Evolutionary conservation across 2,888 invertebrate species (phyloP), one percentile per base, ranked within the genome.

Genomic region (Watsonalla cultraria): DNA sequence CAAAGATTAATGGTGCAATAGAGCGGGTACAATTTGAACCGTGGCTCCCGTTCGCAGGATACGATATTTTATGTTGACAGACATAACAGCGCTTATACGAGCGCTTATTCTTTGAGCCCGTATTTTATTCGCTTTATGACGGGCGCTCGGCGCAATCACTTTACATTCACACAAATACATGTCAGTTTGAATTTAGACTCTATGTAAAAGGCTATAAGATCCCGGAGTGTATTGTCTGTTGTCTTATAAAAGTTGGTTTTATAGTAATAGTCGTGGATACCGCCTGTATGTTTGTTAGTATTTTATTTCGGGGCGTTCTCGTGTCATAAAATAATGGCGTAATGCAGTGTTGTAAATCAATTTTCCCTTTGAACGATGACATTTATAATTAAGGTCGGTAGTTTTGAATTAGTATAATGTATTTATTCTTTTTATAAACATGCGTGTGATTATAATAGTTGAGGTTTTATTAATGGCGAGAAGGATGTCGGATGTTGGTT

Each of bases 51-150:
- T 74, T 49, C 14, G 76, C 88, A 90, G 90, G 90, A 90, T 90
- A 87, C 87, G 86, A 90, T 90, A 90, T 90, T 89, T 90, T 86
- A 90, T 79, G 87, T 87, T 89, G 90, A 90, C 90, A 90, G 90
- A 89, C 88, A 84, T 88, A 88, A 89, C 88, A 89, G 82, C 86
- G 84, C 86, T 89, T 90, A 90, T 86, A 86, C 87, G 84, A 89
- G 78, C 90, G 85, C 86, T 90, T 89, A 90, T 90, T 90, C 90
- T 90, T 90, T 88, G 89, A 87, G 88, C 84, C 83, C 89, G 88
- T 90, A 90, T 90, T 90, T 90, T 90, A 90, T 90, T 88, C 87
- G 87, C 86, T 90, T 90, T 90, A 90, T 90, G 90, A 90, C 88
- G 86, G 84, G 78, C 81, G 71, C 72, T 69, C 65, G 74, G 80